Evolutionary conservation across 1,140 invertebrate species (phyloP).

Genomic region (Eurytemora carolleeae): DNA sequence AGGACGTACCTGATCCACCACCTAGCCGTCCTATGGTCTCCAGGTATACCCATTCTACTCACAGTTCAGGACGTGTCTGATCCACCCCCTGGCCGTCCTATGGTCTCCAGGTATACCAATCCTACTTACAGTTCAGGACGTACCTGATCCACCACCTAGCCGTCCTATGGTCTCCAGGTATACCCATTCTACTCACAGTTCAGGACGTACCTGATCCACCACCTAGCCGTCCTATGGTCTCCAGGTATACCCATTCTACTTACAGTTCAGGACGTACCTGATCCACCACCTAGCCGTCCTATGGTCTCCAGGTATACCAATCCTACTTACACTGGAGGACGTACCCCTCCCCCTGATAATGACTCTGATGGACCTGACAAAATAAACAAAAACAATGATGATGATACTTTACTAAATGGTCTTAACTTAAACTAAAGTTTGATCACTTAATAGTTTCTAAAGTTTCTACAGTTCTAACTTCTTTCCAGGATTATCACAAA

Average conservation of each 20-base stretch:
- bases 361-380: slow-evolving; percentile 6
- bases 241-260: slow-evolving; percentile 6
- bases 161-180: slow-evolving; percentile 10
- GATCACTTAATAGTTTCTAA: too few species aligned
- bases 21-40: slow-evolving; percentile 11
- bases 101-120: slow-evolving; percentile 10
- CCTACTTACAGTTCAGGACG: slow-evolving; percentile 7
- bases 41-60: slow-evolving; percentile 4
- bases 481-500: too few species aligned
- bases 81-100: slow-evolving; percentile 8
- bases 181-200: slow-evolving; percentile 5
- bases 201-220: slow-evolving; percentile 12
- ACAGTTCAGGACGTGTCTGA: slow-evolving; percentile 11
- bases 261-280: slow-evolving; percentile 10
- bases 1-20: slow-evolving; percentile 12
- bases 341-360: slow-evolving; percentile 5
- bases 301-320: slow-evolving; percentile 9
- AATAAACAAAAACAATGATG: too few species aligned
- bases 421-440: too few species aligned
- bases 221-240: slow-evolving; percentile 9
- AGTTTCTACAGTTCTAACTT: too few species aligned
- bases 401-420: too few species aligned
- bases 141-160: slow-evolving; percentile 10
- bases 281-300: slow-evolving; percentile 9
- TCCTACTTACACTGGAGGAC: slow-evolving; percentile 6